Evolutionary conservation across 2,797 vertebrate species (phyloP), one percentile per base, ranked within the genome.

Genomic region (Nothura maculosa): DNA sequence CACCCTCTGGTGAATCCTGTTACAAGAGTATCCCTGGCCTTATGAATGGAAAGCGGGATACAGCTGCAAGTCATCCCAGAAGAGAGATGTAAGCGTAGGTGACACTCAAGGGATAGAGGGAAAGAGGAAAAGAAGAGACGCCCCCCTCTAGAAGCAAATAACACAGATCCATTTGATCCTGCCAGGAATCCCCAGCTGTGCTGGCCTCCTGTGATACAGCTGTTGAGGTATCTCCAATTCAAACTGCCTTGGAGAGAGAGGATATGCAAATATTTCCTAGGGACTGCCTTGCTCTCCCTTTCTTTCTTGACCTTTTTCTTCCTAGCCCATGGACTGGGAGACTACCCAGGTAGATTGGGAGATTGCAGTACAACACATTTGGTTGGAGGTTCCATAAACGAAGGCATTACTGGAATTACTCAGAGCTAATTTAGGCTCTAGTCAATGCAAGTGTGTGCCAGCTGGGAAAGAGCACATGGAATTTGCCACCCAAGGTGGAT

Each of bases 401-500:
- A 30, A 95, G 69, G 85, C 83, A 85, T 90, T 83, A 86, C 83
- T 96, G 91, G 92, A 95, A 90, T 96, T 96, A 96, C 72, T 80
- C 94, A 96, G 81, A 95, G 81, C 94, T 97, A 96, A 94, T 96
- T 95, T 91, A 85, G 92, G 92, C 72, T 95, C 80, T 93, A 82
- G 85, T 95, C 72, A 96, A 92, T 48, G 72, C 91, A 89, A 95
- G 30, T 76, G 81, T 82, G 75, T 89, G 90, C 94, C 95, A 97
- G 66, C 81, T 92, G 89, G 89, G 91, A 22, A 97, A 96, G 81
- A 95, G 69, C 80, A 92, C 91, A 82, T 87, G 85, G 67, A 94
- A 93, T 93, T 94, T 96, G 93, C 97, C 96, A 97, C 97, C 96
- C 96, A 97, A 96, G 74, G 88, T 96, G 95, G 92, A 94, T 95